Evolutionary conservation across 2,797 vertebrate genomes (phyloP).

Genomic region (Aldrovandia affinis): DNA sequence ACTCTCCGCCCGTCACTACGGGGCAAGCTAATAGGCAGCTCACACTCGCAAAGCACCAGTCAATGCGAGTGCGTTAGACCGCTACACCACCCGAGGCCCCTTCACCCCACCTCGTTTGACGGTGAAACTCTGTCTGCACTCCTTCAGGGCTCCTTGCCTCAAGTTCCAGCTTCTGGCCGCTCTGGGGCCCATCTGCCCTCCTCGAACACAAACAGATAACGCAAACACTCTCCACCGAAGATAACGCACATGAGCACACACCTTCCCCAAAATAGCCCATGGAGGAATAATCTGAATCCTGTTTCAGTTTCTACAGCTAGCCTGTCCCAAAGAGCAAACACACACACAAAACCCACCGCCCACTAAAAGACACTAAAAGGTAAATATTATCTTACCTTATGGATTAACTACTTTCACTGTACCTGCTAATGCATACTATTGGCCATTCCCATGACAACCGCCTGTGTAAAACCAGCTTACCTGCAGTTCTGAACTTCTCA

Average conservation of each 20-base stretch:
- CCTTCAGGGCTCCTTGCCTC: background rate
- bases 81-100: no score
- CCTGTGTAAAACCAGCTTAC: background rate
- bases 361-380: background rate
- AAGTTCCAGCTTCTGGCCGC: background rate
- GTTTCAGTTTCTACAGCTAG: background rate
- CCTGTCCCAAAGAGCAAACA: background rate
- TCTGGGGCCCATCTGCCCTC: background rate
- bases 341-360: background rate
- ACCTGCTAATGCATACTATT: background rate
- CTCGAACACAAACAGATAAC: background rate
- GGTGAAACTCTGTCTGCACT: no score
- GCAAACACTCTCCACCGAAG: background rate
- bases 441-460: background rate
- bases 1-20: no score
- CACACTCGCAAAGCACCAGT: no score
- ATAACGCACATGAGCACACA: background rate
- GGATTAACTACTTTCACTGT: background rate
- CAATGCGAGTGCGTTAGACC: no score
- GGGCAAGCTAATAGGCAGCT: no score
- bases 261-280: background rate
- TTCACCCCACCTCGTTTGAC: background rate
- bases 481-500: background rate
- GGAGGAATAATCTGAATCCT: background rate
- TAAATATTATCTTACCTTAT: constrained; percentile 3